These are phyloP conservation scores for Enteromius viviparus DNA, from an alignment of 2,797 vertebrate species.

Conservation along the genomic window DNA sequence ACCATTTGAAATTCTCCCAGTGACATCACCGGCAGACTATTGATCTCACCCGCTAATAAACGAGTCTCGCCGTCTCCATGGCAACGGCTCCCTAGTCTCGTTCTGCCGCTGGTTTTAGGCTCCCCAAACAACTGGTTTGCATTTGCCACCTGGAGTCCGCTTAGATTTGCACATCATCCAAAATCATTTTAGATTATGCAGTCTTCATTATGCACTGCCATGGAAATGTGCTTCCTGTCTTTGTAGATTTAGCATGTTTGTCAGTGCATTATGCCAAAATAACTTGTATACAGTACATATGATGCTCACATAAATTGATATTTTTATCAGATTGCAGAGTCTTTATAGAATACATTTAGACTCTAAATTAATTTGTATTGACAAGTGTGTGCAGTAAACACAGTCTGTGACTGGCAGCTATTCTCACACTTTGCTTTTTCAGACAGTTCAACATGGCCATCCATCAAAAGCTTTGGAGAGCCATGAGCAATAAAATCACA, in stretches of 20 bases:
- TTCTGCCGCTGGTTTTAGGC: conserved; percentile 33
- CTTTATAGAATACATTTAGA: neutral
- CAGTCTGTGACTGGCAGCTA: neutral
- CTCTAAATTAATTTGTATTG: conserved; percentile 16
- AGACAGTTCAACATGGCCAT: conserved; percentile 6
- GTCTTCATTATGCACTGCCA: neutral
- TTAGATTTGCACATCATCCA: conserved; percentile 32
- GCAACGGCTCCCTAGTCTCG: conserved; percentile 57
- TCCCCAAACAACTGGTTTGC: conserved; percentile 40
- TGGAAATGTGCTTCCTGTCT: neutral
- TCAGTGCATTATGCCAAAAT: neutral
- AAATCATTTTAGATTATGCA: neutral
- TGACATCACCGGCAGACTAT: conserved; percentile 60
- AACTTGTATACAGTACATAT: neutral
- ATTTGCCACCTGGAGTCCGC: conserved; percentile 42
- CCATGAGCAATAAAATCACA: neutral
- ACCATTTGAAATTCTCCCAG: conserved; percentile 52
- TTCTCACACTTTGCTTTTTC: conserved; percentile 14
- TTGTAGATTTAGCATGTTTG: neutral
- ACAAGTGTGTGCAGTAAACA: conserved; percentile 20
- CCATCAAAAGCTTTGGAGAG: conserved; percentile 15
- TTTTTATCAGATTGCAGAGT: conserved; percentile 15
- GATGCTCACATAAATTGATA: neutral
- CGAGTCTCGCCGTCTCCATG: conserved; percentile 57
- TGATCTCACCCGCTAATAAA: conserved; percentile 61